Base-by-base conservation (phyloP, 2,797 vertebrate genomes). In the Trachops cirrhosus region DNA sequence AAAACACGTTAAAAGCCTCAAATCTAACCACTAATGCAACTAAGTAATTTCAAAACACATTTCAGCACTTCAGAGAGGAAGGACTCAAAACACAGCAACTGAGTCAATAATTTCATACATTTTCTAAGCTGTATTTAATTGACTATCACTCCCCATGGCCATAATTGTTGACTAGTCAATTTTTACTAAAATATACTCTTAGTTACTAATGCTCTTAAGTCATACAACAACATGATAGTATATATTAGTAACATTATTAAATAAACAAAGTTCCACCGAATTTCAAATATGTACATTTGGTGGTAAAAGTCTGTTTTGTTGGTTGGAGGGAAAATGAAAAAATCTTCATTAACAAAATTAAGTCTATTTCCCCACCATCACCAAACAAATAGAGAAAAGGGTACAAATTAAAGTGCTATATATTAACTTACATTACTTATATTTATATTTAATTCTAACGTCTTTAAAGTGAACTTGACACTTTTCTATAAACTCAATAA, bases 1-100 rank as follows among this genome's bases (percentile, higher is more conserved):
- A 99, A 99, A 99, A 99, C 98, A 98, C 14, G 70, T 96, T 98
- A 98, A 99, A 99, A 99, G 98, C 98, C 97, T 99, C 98, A 98
- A 97, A 98, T 98, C 96, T 97, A 98, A 99, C 98, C 98, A 98
- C 97, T 98, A 98, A 99, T 99, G 98, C 97, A 98, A 97, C 97
- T 97, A 98, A 98, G 98, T 98, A 98, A 98, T 97, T 97, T 97
- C 93, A 97, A 97, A 98, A 98, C 90, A 98, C 97, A 98, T 98
- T 98, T 98, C 97, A 99, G 98, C 98, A 98, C 97, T 98, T 97
- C 97, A 84, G 96, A 96, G 96, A 97, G 98, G 94, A 97, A 98
- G 96, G 88, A 91, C 96, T 98, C 90, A 93, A 98, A 98, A 96
- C 85, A 88, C 87, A 97, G 97, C 97, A 97, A 39, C 79, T 54